These are phyloP conservation scores for Rhinopomastus cyanomelas DNA, from an alignment of 2,113 vertebrate genomes.

Conservation along the genomic window DNA sequence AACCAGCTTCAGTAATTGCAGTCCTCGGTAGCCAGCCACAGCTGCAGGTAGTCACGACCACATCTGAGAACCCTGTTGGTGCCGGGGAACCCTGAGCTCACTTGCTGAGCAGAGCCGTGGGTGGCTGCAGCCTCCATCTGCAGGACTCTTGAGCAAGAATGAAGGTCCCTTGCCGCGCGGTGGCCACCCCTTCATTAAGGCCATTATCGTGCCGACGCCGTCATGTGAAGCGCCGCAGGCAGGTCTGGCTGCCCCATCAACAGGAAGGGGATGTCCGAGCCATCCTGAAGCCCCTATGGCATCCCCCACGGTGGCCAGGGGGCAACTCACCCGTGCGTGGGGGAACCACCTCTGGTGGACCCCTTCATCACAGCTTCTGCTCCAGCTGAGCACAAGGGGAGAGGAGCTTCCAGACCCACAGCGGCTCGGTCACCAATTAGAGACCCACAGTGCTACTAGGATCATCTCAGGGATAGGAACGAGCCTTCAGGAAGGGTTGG, in stretches of 20 bases:
- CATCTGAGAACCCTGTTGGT: background rate
- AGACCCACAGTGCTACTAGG: rapidly evolving
- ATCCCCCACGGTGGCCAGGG: background rate
- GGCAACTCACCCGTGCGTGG: background rate
- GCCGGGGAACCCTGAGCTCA: background rate
- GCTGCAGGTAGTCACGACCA: background rate
- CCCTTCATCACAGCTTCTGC: background rate
- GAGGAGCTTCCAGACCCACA: background rate
- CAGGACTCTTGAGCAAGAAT: background rate
- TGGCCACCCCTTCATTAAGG: background rate
- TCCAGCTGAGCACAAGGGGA: background rate
- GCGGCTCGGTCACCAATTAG: rapidly evolving
- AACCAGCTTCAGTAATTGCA: background rate
- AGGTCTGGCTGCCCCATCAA: background rate
- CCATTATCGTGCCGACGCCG: background rate
- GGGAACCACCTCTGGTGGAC: background rate
- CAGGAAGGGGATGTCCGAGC: background rate
- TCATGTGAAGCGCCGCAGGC: background rate
- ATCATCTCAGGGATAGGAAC: background rate
- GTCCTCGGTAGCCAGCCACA: background rate
- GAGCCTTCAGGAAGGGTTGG: background rate
- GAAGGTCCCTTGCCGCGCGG: background rate
- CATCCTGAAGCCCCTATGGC: rapidly evolving
- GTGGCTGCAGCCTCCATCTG: background rate
- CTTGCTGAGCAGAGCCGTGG: background rate